Evolutionary conservation across 2,797 vertebrate genomes (phyloP).

Genomic region (Sebastes hubbsi): DNA sequence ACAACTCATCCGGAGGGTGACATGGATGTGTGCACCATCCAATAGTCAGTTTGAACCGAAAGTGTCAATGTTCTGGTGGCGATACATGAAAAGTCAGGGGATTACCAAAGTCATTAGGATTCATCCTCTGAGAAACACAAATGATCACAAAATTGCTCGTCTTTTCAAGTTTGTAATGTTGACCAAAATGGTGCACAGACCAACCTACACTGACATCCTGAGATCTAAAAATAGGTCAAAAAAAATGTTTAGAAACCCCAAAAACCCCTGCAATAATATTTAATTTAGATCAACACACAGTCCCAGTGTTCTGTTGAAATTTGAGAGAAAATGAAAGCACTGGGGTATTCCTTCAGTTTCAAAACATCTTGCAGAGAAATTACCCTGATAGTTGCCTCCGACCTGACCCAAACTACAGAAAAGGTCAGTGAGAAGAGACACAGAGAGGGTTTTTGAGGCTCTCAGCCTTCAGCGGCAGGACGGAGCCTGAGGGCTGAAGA

Average conservation of each 20-base stretch:
- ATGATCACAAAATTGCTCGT: background rate
- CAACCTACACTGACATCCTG: accelerated
- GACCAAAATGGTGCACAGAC: background rate
- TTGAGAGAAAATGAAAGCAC: background rate
- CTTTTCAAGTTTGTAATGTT: background rate
- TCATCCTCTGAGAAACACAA: background rate
- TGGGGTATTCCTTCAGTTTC: background rate
- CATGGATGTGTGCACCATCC: background rate
- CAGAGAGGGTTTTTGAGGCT: background rate
- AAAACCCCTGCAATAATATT: background rate
- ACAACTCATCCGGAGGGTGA: background rate
- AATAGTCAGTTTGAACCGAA: background rate
- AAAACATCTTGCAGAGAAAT: background rate
- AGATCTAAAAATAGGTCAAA: background rate
- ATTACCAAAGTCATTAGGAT: background rate
- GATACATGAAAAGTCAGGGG: background rate
- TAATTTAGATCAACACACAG: background rate
- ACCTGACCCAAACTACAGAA: background rate
- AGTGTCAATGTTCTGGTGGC: background rate
- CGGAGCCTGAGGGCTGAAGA: slow-evolving; percentile 10
- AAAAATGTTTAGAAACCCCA: background rate
- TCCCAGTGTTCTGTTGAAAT: background rate
- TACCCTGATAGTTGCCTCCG: background rate
- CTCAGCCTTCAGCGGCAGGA: background rate
- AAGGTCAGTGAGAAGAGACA: slow-evolving; percentile 11